Percentiles rank a stretch among this genome's conserved stretches.
These are phyloP conservation scores for Bostrychus sinensis DNA, from an alignment of 2,113 vertebrate genomes.

Conservation along the genomic window DNA sequence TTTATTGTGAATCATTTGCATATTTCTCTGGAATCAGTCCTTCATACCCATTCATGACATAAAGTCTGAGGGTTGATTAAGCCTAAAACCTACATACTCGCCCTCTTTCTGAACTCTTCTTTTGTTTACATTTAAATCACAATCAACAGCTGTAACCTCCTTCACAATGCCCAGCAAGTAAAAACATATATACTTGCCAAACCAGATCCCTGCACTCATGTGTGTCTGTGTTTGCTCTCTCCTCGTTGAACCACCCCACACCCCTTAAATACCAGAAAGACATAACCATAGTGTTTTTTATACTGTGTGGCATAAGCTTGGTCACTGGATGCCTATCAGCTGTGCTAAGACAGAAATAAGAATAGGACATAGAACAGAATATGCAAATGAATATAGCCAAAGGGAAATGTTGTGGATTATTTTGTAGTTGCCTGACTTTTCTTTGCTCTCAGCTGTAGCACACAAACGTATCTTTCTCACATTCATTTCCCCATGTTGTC, in stretches of 20 bases:
- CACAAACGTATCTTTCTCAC: slow-evolving; percentile 35
- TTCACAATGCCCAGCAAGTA: slow-evolving; percentile 77
- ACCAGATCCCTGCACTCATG: slow-evolving; percentile 74
- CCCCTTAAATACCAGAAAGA: slow-evolving; percentile 57
- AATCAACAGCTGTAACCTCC: slow-evolving; percentile 79
- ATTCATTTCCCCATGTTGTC: slow-evolving; percentile 68
- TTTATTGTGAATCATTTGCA: not conserved
- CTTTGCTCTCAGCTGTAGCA: not conserved
- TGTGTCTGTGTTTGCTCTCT: slow-evolving; percentile 69
- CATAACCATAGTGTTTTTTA: slow-evolving; percentile 42
- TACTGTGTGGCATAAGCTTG: slow-evolving; percentile 33
- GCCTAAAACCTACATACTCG: slow-evolving; percentile 67
- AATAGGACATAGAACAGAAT: slow-evolving; percentile 51
- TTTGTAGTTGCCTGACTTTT: slow-evolving; percentile 29
- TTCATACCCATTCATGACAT: not conserved
- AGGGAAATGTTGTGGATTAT: slow-evolving; percentile 38
- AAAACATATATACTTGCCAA: slow-evolving; percentile 79
- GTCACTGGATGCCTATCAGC: slow-evolving; percentile 40
- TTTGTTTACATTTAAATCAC: slow-evolving; percentile 82
- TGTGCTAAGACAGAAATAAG: slow-evolving; percentile 29
- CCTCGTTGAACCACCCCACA: slow-evolving; percentile 60
- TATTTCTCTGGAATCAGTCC: not conserved
- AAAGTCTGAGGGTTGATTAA: slow-evolving; percentile 53
- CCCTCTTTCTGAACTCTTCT: slow-evolving; percentile 71
- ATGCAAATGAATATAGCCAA: slow-evolving; percentile 54